These are phyloP conservation scores for Dendrolimus punctatus DNA, from an alignment of 1,140 invertebrate genomes.

Conservation along the genomic window DNA sequence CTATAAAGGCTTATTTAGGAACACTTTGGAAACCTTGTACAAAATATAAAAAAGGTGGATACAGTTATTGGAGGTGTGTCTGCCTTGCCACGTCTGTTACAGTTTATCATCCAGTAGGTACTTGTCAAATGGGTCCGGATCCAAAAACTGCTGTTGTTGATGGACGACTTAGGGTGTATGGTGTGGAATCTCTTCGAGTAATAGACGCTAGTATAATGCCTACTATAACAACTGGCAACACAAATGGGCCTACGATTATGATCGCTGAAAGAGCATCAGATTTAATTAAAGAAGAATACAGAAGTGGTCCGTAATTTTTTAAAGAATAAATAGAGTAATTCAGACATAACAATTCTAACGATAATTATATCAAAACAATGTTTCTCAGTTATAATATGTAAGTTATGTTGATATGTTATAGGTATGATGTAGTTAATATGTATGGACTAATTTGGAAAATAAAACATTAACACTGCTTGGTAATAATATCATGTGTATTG, in stretches of 20 bases:
- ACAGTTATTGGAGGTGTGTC: constrained; percentile 78
- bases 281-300: constrained; percentile 76
- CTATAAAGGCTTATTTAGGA: constrained; percentile 51
- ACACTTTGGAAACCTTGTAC: constrained; percentile 61
- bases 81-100: constrained; percentile 73
- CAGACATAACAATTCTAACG: too few species aligned
- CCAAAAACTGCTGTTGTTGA: constrained; percentile 76
- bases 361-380: too few species aligned
- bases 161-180: constrained; percentile 77
- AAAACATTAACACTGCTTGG: too few species aligned
- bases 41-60: constrained; percentile 55
- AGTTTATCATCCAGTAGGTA: constrained; percentile 80
- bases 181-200: constrained; percentile 77
- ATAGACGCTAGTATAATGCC: constrained; percentile 87
- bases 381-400: too few species aligned
- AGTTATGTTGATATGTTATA: too few species aligned
- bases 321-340: too few species aligned
- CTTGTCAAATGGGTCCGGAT: constrained; percentile 82
- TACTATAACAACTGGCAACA: constrained; percentile 78
- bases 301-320: too few species aligned
- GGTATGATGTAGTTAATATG: too few species aligned
- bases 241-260: constrained; percentile 84
- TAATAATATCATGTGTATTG: too few species aligned
- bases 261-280: constrained; percentile 84
- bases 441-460: too few species aligned